These are phyloP conservation scores for Hemicentrotus pulcherrimus DNA, from an alignment of 35 echinoderm and acorn worm species.

Conservation along the genomic window DNA sequence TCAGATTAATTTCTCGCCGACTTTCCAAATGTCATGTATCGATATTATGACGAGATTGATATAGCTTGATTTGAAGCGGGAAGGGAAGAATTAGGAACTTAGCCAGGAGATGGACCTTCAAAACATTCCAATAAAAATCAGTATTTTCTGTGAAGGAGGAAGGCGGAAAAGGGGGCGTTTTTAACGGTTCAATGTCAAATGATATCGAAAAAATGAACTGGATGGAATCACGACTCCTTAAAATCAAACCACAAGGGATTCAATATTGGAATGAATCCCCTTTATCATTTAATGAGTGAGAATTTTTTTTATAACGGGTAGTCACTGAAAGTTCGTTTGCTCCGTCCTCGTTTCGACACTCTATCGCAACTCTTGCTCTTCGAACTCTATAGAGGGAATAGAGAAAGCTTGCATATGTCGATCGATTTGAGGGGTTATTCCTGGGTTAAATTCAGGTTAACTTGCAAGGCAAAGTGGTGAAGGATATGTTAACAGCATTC, in stretches of 20 bases:
- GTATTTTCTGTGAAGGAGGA: neutral
- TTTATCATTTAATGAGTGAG: neutral
- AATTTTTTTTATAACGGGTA: neutral
- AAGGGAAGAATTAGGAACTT: neutral
- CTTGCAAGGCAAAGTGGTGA: neutral
- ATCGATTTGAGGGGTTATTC: neutral
- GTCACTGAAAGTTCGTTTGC: neutral
- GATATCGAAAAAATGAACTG: neutral
- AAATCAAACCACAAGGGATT: neutral
- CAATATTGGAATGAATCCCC: neutral
- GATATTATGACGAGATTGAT: constrained; percentile 17
- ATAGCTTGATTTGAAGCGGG: neutral
- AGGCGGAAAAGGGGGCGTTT: neutral
- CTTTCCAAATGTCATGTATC: neutral
- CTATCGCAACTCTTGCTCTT: neutral
- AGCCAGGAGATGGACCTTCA: neutral
- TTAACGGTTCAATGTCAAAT: neutral
- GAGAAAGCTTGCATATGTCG: neutral
- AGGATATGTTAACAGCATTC: neutral
- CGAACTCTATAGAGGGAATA: neutral
- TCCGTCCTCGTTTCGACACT: neutral
- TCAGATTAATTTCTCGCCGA: neutral
- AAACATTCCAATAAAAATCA: neutral
- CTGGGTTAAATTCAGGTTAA: neutral
- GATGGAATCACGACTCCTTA: neutral